Percentiles rank a stretch among this genome's conserved stretches.
Conservation (phyloP, 2,113 vertebrate species). For the Osmerus eperlanus region DNA sequence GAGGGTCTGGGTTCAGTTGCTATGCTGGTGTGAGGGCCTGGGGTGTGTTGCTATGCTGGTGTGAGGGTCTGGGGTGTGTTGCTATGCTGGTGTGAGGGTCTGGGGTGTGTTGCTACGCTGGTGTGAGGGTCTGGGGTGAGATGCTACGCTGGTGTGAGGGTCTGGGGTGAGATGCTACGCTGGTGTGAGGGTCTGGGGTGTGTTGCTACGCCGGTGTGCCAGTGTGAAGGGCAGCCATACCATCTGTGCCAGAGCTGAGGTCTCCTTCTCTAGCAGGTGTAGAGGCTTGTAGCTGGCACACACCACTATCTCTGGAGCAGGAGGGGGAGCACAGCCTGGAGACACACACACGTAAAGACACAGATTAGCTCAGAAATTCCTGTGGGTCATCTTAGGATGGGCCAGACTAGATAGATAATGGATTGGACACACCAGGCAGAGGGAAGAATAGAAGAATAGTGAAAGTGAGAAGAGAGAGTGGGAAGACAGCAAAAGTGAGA, state of each 20-base stretch:
- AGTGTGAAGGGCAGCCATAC: constrained; percentile 57
- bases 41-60: no score
- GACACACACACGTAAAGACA: constrained; percentile 57
- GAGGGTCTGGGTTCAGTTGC: no score
- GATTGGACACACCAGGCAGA: neutral
- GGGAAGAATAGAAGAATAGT: neutral
- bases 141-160: no score
- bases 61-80: no score
- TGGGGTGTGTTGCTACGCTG: no score
- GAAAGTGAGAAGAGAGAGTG: constrained; percentile 1
- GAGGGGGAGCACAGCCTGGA: neutral
- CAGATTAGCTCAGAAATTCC: neutral
- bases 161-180: no score
- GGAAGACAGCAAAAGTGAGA: constrained; percentile 3
- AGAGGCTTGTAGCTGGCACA: constrained; percentile 29
- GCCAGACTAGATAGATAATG: neutral
- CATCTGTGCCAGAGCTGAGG: constrained; percentile 74
- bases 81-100: no score
- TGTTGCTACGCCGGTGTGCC: no score
- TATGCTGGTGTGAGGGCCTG: no score
- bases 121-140: no score
- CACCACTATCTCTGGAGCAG: constrained; percentile 8
- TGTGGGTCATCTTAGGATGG: neutral
- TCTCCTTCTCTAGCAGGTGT: constrained; percentile 72
- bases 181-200: no score